A percentile compares a stretch with the other conserved stretches of the same genome.
Conservation (phyloP, 2,797 vertebrate genomes). For the Meda fulgida region DNA sequence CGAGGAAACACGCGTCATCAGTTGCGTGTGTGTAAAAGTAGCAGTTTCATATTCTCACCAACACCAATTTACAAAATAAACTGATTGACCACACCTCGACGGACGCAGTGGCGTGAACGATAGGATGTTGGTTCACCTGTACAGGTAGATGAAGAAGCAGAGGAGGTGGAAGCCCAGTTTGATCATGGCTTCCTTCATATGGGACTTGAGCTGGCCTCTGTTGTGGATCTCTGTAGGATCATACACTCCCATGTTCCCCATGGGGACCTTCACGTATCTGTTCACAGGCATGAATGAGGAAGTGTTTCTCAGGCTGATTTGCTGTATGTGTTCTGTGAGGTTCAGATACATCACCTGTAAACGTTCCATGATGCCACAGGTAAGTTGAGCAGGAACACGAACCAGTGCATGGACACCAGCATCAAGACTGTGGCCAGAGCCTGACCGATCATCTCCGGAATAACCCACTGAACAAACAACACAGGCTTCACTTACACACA, state of each 20-base stretch:
- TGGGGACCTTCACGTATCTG: constrained; percentile 92
- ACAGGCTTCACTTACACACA: background rate
- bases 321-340: background rate
- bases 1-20: too few species aligned
- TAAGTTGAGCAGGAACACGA: constrained; percentile 95
- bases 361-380: constrained; percentile 94
- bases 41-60: too few species aligned
- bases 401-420: constrained; percentile 96
- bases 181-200: constrained; percentile 99
- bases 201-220: constrained; percentile 93
- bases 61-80: too few species aligned
- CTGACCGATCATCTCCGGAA: constrained; percentile 92
- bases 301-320: background rate
- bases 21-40: too few species aligned
- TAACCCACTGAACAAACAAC: constrained; percentile 84
- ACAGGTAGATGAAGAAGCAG: constrained; percentile 99
- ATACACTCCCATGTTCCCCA: constrained; percentile 98
- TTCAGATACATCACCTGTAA: constrained; percentile 82
- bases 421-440: constrained; percentile 89
- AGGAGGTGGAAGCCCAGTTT: constrained; percentile 98
- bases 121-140: constrained; percentile 83
- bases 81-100: too few species aligned
- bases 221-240: constrained; percentile 99
- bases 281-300: background rate
- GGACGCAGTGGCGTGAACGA: too few species aligned